Base-by-base conservation (phyloP, 64 coral and sea anemone species). In the Pachyseris speciosa region DNA sequence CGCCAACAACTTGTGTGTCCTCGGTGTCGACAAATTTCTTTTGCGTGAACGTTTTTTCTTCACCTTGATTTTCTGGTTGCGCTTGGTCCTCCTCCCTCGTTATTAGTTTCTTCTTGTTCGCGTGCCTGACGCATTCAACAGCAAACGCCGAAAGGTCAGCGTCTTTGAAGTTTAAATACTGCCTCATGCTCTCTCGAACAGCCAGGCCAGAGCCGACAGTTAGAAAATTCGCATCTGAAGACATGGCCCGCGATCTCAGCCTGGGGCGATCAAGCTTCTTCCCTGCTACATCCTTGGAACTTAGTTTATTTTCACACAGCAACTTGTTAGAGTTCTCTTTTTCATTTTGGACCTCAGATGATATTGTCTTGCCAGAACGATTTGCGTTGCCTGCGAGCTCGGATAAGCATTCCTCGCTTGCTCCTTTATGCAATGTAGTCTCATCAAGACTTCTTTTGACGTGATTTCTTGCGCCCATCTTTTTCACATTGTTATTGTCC, bases 91-190 rank as follows among this genome's bases (percentile, higher is more conserved):
- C 77, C 40, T 41, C 77, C 3, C 33, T 51, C 19, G 12, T 1
- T 0, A 15, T 39, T 41, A 61, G 77, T 81, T 81, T 81, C 77
- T 81, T 81, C 22, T 81, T 81, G 37, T 81, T 81, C 2, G 77
- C 77, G 34, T 81, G 77, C 9, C 53, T 57, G 0, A 81, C 77
- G 10, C 77, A 81, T 34, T 81, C 77, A n/a, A 81, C 77, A 2
- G 77, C 77, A 61, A 81, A 81, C 22, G 77, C 77, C 2, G 77
- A 81, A 20, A 81, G 77, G 63, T 81, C 77, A 81, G 77, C 77
- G 24, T 81, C 77, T 63, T 81, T 81, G 33, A 81, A 81, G 19
- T 81, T 63, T 61, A 81, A 63, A 37, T 81, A 81, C 17, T 81
- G 51, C 31, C 77, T 81, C 77, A 81, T 81, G 36, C 77, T 81